Evolutionary conservation across 2,113 vertebrate species (phyloP), one percentile per base, ranked within the genome.

Genomic region (Thomomys bottae): DNA sequence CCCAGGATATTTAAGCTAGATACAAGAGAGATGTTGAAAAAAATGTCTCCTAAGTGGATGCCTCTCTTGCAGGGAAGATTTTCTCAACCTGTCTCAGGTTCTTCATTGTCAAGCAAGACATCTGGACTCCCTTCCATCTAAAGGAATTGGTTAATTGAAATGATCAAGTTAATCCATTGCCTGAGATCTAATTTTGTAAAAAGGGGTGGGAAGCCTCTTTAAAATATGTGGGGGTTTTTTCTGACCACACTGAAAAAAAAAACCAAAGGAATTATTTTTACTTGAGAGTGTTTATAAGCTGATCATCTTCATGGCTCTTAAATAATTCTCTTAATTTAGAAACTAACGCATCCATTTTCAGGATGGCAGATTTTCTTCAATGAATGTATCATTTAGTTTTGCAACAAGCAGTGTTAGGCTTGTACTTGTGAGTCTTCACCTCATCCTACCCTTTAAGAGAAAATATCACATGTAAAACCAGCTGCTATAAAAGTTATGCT

Each of bases 241-340:
- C 71, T 75, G 10, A 8, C 28, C 73, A 89, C 14, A 70, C 6
- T 67, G 24, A 93, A 91, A 91, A 42, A 34, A 34, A 84, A 93
- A 71, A 84, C 1, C 1, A 84, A 78, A 4, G 2, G 24, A 72
- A 83, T 28, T 8, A 83, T 73, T 95, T 84, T 70, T 3, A 67
- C 23, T 71, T 75, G 32, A 18, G 2, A 42, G 76, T 89, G 28
- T 32, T 87, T 72, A 77, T 36, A 12, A 80, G 72, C 2, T 63
- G 49, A 54, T 78, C 67, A 73, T 57, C 4, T 59, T 57, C 67
- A 82, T 73, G 70, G 20, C 3, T 36, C 42, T 90, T 79, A 68
- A 89, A 63, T 81, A 28, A 82, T 54, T 89, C 32, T 68, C 54
- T 40, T 78, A 10, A 57, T 66, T 78, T 84, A 75, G 34, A 7